phyloP scores from a whole-genome alignment of 2,888 invertebrate species.

The Lathronympha strigana region DNA sequence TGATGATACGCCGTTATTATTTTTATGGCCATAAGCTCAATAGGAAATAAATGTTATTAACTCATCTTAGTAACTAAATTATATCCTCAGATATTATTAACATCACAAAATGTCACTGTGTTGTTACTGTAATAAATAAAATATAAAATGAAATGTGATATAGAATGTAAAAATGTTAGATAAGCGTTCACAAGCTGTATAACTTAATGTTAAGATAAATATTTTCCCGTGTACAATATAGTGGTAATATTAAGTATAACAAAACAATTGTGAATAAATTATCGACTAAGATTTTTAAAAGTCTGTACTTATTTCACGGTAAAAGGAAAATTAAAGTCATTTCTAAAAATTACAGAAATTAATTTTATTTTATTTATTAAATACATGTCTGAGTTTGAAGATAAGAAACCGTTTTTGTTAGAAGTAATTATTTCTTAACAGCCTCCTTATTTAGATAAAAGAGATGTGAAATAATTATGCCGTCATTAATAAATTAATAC shows the following conservation, averaged over 20 bases:
- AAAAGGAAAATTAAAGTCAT: constrained; percentile 79
- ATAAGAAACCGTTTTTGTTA: not conserved
- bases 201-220: constrained; percentile 56
- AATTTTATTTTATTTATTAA: constrained; percentile 43
- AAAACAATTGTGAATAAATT: constrained; percentile 77
- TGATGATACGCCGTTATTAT: not conserved
- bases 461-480: no score
- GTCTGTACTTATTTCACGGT: constrained; percentile 79
- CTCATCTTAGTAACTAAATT: no score
- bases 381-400: not conserved
- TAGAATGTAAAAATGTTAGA: constrained; percentile 79
- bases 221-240: constrained; percentile 66
- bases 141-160: constrained; percentile 81
- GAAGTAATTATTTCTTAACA: not conserved
- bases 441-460: no score
- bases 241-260: constrained; percentile 62
- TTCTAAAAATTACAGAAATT: constrained; percentile 65
- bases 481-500: no score
- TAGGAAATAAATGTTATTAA: not conserved
- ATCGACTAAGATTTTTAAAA: constrained; percentile 81
- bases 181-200: constrained; percentile 74
- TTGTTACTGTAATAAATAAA: constrained; percentile 45
- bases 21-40: not conserved
- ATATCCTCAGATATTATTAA: not conserved
- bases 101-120: constrained; percentile 12